Percentiles rank a stretch among this genome's conserved stretches.
Evolutionary conservation across 2,888 invertebrate species (phyloP).

Genomic region (Phaonia tiefii): DNA sequence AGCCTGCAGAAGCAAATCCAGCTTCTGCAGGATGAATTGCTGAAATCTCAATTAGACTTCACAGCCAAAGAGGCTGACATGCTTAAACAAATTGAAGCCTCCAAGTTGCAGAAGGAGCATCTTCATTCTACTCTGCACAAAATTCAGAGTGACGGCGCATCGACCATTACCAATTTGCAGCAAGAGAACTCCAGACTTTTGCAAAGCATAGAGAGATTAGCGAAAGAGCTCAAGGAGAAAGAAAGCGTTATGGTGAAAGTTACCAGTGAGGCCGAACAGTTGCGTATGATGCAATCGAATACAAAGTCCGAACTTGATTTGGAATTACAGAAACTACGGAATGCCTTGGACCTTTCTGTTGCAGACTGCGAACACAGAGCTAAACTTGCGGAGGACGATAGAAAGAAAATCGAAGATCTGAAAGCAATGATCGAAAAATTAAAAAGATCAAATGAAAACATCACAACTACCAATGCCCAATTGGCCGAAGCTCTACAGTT

Average conservation of each 20-base stretch:
- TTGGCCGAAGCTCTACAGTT: slow-evolving; percentile 72
- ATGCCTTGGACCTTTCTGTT: slow-evolving; percentile 71
- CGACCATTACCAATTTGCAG: slow-evolving; percentile 49
- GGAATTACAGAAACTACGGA: slow-evolving; percentile 71
- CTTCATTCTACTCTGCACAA: slow-evolving; percentile 64
- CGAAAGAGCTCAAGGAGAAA: slow-evolving; percentile 62
- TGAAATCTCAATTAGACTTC: slow-evolving; percentile 69
- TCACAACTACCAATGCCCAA: slow-evolving; percentile 74
- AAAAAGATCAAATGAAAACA: slow-evolving; percentile 74
- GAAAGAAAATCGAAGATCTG: slow-evolving; percentile 74
- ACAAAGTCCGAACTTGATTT: slow-evolving; percentile 65
- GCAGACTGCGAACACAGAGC: slow-evolving; percentile 71
- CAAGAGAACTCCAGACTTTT: slow-evolving; percentile 63
- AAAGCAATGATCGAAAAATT: slow-evolving; percentile 73
- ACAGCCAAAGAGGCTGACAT: slow-evolving; percentile 68
- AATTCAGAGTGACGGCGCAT: slow-evolving; percentile 61
- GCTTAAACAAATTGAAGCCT: slow-evolving; percentile 65
- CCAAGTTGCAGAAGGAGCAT: slow-evolving; percentile 59
- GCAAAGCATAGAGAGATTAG: slow-evolving; percentile 64
- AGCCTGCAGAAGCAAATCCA: slow-evolving; percentile 69
- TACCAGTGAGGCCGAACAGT: slow-evolving; percentile 66
- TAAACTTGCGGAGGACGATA: slow-evolving; percentile 72
- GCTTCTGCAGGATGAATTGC: slow-evolving; percentile 69
- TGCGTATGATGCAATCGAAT: slow-evolving; percentile 69
- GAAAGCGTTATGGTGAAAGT: slow-evolving; percentile 51